Evolutionary conservation across 2,888 invertebrate species (phyloP).

Genomic region (Invenusta paracnida): DNA sequence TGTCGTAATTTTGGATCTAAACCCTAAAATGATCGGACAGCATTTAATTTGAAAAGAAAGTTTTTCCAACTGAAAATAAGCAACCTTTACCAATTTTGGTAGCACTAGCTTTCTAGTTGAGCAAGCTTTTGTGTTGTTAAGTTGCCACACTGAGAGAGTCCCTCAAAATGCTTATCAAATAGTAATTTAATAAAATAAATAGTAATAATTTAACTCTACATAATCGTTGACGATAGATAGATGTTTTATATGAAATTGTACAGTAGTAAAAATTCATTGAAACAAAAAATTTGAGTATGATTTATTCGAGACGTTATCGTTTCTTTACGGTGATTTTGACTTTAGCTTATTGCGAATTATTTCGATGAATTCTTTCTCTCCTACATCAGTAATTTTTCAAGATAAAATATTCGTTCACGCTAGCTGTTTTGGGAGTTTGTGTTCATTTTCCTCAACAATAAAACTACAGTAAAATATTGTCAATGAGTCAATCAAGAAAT

Average conservation of each 20-base stretch:
- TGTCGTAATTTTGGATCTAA: neutral
- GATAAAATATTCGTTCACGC: too few relatives aligned
- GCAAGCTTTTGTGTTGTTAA: neutral
- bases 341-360: too few relatives aligned
- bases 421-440: too few relatives aligned
- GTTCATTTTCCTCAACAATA: neutral
- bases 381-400: too few relatives aligned
- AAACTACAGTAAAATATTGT: neutral
- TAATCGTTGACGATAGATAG: neutral
- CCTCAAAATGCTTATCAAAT: neutral
- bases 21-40: neutral
- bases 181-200: neutral
- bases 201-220: neutral
- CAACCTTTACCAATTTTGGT: neutral
- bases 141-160: neutral
- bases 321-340: too few relatives aligned
- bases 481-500: neutral
- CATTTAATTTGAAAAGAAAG: neutral
- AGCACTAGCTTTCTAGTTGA: neutral
- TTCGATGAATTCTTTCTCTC: too few relatives aligned
- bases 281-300: too few relatives aligned
- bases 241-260: neutral
- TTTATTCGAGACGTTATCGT: too few relatives aligned
- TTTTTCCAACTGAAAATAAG: neutral
- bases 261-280: too few relatives aligned